Conservation (phyloP, 2,888 invertebrate species). For the Melinaea menophilus region DNA sequence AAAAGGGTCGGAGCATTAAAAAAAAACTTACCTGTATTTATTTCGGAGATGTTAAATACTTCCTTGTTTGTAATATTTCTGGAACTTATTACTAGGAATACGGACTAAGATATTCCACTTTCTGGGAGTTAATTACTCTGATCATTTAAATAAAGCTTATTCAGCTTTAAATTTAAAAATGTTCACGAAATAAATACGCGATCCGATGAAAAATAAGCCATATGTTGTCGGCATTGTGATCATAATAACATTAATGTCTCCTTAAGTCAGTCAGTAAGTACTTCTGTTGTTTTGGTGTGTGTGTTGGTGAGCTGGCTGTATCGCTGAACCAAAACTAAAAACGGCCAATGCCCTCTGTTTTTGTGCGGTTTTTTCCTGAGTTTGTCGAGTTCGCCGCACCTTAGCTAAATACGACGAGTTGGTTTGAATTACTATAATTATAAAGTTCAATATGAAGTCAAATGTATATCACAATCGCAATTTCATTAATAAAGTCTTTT, state of each 20-base stretch:
- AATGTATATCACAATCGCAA: background rate
- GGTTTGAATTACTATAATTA: background rate
- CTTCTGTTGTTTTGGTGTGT: constrained; percentile 31
- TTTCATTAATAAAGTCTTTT: background rate
- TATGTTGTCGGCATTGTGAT: constrained; percentile 17
- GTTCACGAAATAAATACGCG: background rate
- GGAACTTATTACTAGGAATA: background rate
- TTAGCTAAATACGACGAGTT: constrained; percentile 5
- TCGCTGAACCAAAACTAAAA: constrained; percentile 64
- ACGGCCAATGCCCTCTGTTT: constrained; percentile 69
- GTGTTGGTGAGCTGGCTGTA: constrained; percentile 47
- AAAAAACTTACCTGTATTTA: no score
- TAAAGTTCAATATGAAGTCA: background rate
- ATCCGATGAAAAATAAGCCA: constrained; percentile 23
- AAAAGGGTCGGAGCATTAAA: no score
- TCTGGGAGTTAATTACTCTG: background rate
- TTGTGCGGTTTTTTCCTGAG: constrained; percentile 54
- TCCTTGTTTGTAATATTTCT: no score
- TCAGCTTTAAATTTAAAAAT: background rate
- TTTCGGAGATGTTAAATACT: no score
- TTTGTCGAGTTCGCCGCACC: constrained; percentile 37
- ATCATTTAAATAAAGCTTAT: background rate
- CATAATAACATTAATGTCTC: constrained; percentile 20
- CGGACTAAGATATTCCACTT: background rate
- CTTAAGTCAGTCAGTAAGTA: constrained; percentile 20